phyloP scores from a whole-genome alignment of 2,797 vertebrate genomes.

The Melanotaenia nigrans region DNA sequence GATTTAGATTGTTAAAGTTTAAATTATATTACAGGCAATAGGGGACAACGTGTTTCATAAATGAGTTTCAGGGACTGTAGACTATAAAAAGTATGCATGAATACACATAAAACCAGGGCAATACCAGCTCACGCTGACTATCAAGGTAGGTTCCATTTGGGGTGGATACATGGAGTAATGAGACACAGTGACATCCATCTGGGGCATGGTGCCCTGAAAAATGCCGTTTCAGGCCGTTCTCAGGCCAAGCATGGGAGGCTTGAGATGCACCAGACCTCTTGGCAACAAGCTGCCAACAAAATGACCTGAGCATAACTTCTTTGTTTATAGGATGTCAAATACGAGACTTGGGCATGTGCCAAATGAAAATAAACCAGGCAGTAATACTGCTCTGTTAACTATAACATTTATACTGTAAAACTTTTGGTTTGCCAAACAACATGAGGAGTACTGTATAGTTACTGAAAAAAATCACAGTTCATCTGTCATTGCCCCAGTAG shows the following conservation, averaged over 20 bases:
- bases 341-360: neutral
- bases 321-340: neutral
- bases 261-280: conserved; percentile 32
- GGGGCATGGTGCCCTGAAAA: conserved; percentile 52
- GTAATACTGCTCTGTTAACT: neutral
- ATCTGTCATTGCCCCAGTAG: too few species aligned
- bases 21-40: neutral
- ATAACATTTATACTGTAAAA: neutral
- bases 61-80: neutral
- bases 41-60: neutral
- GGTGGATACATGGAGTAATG: conserved; percentile 21
- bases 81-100: neutral
- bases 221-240: conserved; percentile 25
- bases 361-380: neutral
- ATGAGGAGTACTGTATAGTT: too few species aligned
- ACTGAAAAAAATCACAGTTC: too few species aligned
- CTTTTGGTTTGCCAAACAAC: neutral
- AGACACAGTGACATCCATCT: conserved; percentile 36
- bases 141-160: neutral
- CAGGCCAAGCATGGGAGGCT: conserved; percentile 39
- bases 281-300: conserved; percentile 36
- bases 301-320: conserved; percentile 23
- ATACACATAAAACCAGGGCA: neutral
- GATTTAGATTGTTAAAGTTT: neutral
- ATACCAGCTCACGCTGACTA: neutral